These are phyloP conservation scores for Linyphia triangularis DNA, from an alignment of 2,888 invertebrate genomes.

Conservation along the genomic window DNA sequence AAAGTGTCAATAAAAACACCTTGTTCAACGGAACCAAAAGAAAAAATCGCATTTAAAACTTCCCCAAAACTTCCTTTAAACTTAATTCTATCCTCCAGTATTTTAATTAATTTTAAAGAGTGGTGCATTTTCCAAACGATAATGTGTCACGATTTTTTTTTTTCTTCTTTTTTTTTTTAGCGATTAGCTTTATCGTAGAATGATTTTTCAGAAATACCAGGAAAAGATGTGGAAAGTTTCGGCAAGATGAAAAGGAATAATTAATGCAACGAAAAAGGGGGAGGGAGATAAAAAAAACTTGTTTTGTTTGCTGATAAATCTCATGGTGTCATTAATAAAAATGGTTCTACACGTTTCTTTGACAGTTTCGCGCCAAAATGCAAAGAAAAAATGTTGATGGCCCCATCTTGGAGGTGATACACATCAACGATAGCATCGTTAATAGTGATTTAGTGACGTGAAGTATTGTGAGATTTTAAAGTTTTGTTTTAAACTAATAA, in stretches of 20 bases:
- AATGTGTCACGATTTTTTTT: not conserved
- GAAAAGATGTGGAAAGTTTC: not conserved
- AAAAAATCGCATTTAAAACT: no score
- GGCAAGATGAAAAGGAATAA: constrained; percentile 4
- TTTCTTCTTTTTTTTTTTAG: not conserved
- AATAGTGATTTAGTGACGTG: constrained; percentile 5
- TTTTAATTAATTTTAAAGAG: constrained; percentile 25
- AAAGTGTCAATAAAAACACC: no score
- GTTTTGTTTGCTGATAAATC: constrained; percentile 51
- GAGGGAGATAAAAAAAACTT: constrained; percentile 3
- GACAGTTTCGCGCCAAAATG: not conserved
- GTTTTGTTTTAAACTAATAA: not conserved
- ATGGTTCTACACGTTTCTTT: constrained; percentile 25
- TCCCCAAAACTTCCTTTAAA: no score
- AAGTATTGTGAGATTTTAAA: no score
- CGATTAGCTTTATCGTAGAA: not conserved
- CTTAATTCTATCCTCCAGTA: no score
- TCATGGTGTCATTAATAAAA: constrained; percentile 31
- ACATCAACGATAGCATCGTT: constrained; percentile 19
- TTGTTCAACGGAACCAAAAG: no score
- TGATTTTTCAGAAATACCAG: constrained; percentile 8
- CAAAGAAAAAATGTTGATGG: not conserved
- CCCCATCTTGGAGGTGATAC: not conserved
- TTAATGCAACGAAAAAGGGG: constrained; percentile 4
- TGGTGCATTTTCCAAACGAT: not conserved